Evolutionary conservation across 2,888 invertebrate genomes (phyloP), one percentile per base, ranked within the genome.

Genomic region (Lordiphosa andalusiaca): DNA sequence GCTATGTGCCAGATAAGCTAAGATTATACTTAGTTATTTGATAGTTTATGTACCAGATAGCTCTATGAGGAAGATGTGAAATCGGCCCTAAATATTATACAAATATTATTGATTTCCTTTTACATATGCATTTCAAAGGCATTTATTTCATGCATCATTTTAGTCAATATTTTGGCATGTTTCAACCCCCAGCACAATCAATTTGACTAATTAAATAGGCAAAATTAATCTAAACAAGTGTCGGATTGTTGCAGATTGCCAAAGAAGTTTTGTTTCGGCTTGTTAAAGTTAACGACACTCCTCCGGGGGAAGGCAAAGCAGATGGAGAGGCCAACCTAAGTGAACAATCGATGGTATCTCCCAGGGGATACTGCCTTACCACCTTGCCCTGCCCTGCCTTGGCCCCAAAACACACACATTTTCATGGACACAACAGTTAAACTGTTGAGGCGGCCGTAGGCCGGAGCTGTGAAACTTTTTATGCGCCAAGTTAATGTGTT

Each of bases 171-270:
- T 25, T 2, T 25, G 7, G 6, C 7, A 7, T 25, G 6, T 6
- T n/a, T n/a, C 9, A 10, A 30, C 30, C 10, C 10, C 39, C 40
- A 63, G 53, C 67, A 58, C 58, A 69, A 53, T 69, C 57, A 76
- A 66, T 85, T 85, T 71, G 69, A 76, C 85, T 83, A 85, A 85
- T 80, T 80, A 83, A 71, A 63, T 64, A 49, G 57, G 53, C 54
- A 53, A 51, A 76, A 56, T 67, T 85, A 80, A 69, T 76, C 78
- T 61, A 60, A 59, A 61, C 65, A 71, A 62, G 67, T 65, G 71
- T 46, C 67, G 65, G 77, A 67, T 76, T 60, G 36, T 42, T 40
- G 47, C 55, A 58, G 53, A 44, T 63, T 54, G 62, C 48, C 21
- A 30, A 53, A 30, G 9, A 30, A 30, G 30, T 30, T 30, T 63